phyloP scores from a whole-genome alignment of 2,113 vertebrate species.

The Hippocampus zosterae region DNA sequence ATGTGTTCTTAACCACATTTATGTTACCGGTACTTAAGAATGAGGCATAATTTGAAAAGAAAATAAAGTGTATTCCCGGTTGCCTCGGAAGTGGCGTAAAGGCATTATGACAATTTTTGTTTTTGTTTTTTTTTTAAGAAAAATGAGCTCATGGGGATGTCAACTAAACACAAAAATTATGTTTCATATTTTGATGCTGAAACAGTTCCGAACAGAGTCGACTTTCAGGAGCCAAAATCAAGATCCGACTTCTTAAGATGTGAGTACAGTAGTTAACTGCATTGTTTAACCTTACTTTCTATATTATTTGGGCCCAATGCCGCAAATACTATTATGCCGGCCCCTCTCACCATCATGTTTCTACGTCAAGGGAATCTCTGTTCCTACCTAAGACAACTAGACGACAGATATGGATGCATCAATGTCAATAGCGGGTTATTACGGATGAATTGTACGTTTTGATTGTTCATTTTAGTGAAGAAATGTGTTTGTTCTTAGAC shows the following conservation, averaged over 20 bases:
- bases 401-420: too few species aligned
- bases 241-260: conserved; percentile 73
- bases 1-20: background rate
- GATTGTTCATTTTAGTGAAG: background rate
- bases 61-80: background rate
- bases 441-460: background rate
- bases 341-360: too few species aligned
- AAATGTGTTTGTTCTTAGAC: conserved; percentile 51
- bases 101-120: background rate
- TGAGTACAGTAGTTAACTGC: conserved; percentile 44
- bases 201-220: conserved; percentile 54
- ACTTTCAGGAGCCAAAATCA: conserved; percentile 68
- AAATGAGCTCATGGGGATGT: background rate
- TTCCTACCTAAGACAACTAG: too few species aligned
- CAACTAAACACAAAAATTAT: background rate
- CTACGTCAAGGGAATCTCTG: too few species aligned
- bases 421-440: background rate
- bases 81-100: background rate
- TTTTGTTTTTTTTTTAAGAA: background rate
- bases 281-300: background rate
- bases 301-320: background rate
- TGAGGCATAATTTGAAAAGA: background rate
- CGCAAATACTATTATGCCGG: background rate
- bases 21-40: background rate
- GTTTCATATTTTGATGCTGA: conserved; percentile 8